Conservation (phyloP, 2,888 invertebrate genomes). For the Andrena trimmerana region DNA sequence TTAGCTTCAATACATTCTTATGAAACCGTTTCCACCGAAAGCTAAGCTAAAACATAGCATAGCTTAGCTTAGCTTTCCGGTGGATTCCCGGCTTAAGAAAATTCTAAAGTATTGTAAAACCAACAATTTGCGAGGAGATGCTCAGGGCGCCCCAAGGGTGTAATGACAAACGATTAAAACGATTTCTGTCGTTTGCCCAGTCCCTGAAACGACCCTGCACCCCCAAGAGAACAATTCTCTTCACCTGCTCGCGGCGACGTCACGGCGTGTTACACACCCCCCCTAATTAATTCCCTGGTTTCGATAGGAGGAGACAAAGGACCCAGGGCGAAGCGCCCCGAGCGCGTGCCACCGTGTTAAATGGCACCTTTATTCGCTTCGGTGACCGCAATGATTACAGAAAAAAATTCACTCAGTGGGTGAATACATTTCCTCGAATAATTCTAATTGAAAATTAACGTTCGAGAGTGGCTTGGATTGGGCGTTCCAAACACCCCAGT, state of each 20-base stretch:
- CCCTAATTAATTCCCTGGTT: constrained; percentile 71
- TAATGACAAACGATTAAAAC: constrained; percentile 27
- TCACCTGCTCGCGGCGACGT: constrained; percentile 79
- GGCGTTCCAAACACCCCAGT: too few relatives aligned
- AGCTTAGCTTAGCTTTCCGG: too few relatives aligned
- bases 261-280: constrained; percentile 75
- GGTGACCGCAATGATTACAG: constrained; percentile 28
- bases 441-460: neutral
- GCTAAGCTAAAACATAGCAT: too few relatives aligned
- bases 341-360: constrained; percentile 34
- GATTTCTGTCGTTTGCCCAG: neutral
- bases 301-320: constrained; percentile 12
- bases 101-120: neutral
- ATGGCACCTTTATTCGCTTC: constrained; percentile 33
- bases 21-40: too few relatives aligned
- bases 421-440: neutral
- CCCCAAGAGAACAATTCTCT: constrained; percentile 60
- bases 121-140: too few relatives aligned
- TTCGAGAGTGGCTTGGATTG: neutral
- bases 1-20: too few relatives aligned
- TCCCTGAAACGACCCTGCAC: constrained; percentile 32
- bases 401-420: neutral
- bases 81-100: neutral
- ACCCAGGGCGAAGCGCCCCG: neutral
- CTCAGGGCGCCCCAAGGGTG: too few relatives aligned